phyloP scores from a whole-genome alignment of 2,113 vertebrate species.

The Thamnaconus septentrionalis region DNA sequence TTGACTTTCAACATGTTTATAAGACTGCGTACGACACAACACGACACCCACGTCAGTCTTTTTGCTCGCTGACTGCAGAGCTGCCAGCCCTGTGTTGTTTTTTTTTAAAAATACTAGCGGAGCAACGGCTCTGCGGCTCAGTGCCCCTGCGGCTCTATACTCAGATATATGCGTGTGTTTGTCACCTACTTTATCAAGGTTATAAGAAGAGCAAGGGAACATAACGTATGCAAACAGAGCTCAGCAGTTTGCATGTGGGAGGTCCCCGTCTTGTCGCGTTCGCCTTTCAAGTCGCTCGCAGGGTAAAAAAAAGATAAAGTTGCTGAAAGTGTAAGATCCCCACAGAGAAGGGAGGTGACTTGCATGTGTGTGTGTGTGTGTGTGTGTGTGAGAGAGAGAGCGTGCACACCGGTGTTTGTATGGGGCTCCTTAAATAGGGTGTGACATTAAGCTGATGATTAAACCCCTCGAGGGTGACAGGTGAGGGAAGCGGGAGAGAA shows the following conservation, averaged over 20 bases:
- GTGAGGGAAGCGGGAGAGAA: constrained; percentile 36
- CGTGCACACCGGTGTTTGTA: background rate
- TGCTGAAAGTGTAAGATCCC: constrained; percentile 4
- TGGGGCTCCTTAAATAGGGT: constrained; percentile 35
- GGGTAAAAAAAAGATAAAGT: constrained; percentile 2
- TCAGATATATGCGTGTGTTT: constrained; percentile 10
- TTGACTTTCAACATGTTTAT: too few species aligned
- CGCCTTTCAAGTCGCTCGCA: constrained; percentile 23
- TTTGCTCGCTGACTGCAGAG: too few species aligned
- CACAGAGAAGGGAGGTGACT: constrained; percentile 5
- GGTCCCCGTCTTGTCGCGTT: constrained; percentile 4
- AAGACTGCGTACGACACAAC: too few species aligned
- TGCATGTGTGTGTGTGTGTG: background rate
- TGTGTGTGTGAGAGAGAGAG: background rate
- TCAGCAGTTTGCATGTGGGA: constrained; percentile 7
- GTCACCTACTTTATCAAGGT: constrained; percentile 4
- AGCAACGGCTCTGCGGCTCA: constrained; percentile 12
- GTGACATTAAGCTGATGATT: constrained; percentile 58
- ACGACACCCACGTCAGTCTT: too few species aligned
- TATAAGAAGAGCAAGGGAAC: background rate
- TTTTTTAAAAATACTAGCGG: background rate
- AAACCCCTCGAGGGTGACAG: constrained; percentile 48
- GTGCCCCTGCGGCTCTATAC: background rate
- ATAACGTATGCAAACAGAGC: constrained; percentile 19
- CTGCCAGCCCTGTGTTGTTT: too few species aligned